These are phyloP conservation scores for Galagoides demidoff DNA, from an alignment of 2,797 vertebrate genomes.

Conservation along the genomic window DNA sequence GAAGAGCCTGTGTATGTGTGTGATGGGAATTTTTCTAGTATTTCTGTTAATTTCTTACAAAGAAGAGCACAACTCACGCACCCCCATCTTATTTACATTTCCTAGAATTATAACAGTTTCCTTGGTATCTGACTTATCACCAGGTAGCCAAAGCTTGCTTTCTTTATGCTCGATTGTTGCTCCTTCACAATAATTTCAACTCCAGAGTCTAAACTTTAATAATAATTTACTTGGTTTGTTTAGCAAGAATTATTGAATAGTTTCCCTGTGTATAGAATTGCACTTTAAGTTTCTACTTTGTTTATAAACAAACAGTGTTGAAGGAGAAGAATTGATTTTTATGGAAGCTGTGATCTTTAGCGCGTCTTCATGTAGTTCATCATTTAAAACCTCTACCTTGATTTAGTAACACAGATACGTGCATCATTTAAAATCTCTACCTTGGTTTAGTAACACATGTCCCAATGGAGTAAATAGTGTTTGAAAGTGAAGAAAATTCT, in stretches of 20 bases:
- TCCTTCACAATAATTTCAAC: neutral
- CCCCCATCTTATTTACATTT: neutral
- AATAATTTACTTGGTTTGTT: neutral
- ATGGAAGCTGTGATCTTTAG: neutral
- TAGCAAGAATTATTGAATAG: neutral
- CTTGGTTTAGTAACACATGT: neutral
- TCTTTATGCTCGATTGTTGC: neutral
- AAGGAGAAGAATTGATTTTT: constrained; percentile 26
- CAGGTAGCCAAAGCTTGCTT: neutral
- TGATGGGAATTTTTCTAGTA: neutral
- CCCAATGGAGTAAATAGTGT: neutral
- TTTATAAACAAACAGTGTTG: neutral
- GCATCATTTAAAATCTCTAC: constrained; percentile 16
- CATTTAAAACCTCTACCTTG: neutral
- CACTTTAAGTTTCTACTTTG: neutral
- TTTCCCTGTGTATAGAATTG: neutral
- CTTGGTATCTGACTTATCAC: neutral
- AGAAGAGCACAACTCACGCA: neutral
- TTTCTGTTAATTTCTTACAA: constrained; percentile 11
- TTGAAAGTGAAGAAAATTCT: constrained; percentile 1
- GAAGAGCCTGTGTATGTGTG: neutral
- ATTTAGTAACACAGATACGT: neutral
- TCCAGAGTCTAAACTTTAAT: constrained; percentile 21
- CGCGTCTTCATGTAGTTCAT: neutral
- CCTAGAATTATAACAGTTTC: neutral